Evolutionary conservation across 2,797 vertebrate genomes (phyloP).

Genomic region (Halcyon chelicuti): DNA sequence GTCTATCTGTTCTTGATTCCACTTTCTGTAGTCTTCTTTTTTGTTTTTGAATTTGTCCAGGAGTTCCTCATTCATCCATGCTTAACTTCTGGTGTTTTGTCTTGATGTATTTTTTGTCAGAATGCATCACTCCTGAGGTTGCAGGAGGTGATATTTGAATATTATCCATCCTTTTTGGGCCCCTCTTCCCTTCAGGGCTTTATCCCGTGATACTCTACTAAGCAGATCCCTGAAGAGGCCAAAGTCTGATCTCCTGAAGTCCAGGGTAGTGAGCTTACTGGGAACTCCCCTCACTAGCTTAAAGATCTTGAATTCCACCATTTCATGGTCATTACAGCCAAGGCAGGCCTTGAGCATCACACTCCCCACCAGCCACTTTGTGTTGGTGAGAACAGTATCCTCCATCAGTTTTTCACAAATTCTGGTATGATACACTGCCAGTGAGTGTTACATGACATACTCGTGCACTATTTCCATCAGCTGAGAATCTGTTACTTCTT

Average conservation of each 20-base stretch:
- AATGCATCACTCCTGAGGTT: too few relatives aligned
- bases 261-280: background rate
- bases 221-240: background rate
- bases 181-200: background rate
- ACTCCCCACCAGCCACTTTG: background rate
- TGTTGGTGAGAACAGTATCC: background rate
- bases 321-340: background rate
- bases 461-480: background rate
- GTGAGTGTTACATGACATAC: background rate
- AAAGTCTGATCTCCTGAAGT: background rate
- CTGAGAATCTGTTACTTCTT: background rate
- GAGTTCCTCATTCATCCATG: background rate
- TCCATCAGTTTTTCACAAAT: background rate
- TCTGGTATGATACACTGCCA: background rate
- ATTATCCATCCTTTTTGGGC: background rate
- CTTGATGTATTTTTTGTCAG: background rate
- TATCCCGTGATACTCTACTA: too few relatives aligned
- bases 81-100: background rate
- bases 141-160: background rate
- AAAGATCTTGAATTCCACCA: background rate
- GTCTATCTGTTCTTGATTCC: background rate
- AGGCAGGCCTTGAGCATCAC: background rate
- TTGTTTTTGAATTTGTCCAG: background rate
- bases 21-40: background rate
- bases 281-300: fast-evolving